These are phyloP conservation scores for Platerodrilus igneus DNA, from an alignment of 2,888 invertebrate species.

Conservation along the genomic window DNA sequence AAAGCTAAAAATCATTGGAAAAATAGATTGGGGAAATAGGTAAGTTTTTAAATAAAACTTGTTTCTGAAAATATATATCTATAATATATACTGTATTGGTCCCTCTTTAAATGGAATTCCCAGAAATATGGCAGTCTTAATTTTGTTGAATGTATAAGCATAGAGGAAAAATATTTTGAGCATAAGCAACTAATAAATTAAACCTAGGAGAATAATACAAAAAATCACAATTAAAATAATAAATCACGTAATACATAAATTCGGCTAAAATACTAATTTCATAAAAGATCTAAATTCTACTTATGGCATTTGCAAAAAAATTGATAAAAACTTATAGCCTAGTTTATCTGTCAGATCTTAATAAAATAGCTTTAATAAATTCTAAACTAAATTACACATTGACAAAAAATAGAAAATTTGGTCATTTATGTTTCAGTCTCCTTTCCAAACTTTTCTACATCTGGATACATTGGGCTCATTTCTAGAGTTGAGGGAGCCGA, in stretches of 20 bases:
- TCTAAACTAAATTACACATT: too few species aligned
- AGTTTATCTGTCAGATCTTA: slow-evolving; percentile 6
- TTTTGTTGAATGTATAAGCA: slow-evolving; percentile 1
- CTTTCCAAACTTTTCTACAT: slow-evolving; percentile 71
- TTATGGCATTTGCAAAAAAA: slow-evolving; percentile 20
- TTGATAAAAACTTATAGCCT: slow-evolving; percentile 10
- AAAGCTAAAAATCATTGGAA: slow-evolving; percentile 80
- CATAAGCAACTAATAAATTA: slow-evolving; percentile 17
- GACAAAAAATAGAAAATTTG: too few species aligned
- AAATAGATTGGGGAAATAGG: slow-evolving; percentile 96
- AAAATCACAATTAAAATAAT: slow-evolving; percentile 18
- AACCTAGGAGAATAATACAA: slow-evolving; percentile 14
- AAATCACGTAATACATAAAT: slow-evolving; percentile 15
- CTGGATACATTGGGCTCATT: slow-evolving; percentile 81
- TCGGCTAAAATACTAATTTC: slow-evolving; percentile 9
- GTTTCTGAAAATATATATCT: not conserved
- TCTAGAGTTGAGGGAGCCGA: slow-evolving; percentile 84
- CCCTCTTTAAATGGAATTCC: too few species aligned
- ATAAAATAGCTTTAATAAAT: too few species aligned
- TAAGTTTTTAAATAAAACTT: slow-evolving; percentile 53
- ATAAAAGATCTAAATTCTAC: slow-evolving; percentile 21
- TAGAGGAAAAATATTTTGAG: slow-evolving; percentile 17
- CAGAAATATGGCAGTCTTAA: slow-evolving; percentile 2
- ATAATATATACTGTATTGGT: slow-evolving; percentile 10
- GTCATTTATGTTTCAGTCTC: slow-evolving; percentile 73